phyloP scores from a whole-genome alignment of 2,888 invertebrate species.

The Augiades crinisus region DNA sequence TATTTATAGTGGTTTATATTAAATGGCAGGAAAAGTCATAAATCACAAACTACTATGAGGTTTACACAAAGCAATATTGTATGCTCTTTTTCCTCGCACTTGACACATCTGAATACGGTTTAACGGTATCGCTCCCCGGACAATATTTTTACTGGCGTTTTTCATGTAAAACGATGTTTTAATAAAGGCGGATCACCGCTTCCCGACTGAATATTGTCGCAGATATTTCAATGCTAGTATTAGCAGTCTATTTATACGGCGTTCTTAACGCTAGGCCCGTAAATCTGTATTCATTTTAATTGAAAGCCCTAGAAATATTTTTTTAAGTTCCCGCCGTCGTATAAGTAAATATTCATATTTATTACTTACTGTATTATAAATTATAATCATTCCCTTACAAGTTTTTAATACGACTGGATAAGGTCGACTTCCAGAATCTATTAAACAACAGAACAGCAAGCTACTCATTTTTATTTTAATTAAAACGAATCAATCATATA shows the following conservation, averaged over 20 bases:
- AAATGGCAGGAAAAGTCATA: conserved; percentile 9
- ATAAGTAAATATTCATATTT: too few relatives aligned
- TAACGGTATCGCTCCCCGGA: conserved; percentile 35
- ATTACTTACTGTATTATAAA: too few relatives aligned
- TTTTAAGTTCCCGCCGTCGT: too few relatives aligned
- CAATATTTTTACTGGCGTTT: conserved; percentile 59
- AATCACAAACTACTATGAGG: conserved; percentile 2
- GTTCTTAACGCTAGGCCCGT: conserved; percentile 64
- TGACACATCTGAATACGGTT: conserved; percentile 26
- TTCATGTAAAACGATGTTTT: conserved; percentile 66
- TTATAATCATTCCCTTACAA: too few relatives aligned
- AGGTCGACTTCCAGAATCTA: too few relatives aligned
- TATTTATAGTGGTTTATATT: too few relatives aligned
- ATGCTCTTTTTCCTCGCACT: conserved; percentile 21
- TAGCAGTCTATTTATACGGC: conserved; percentile 78
- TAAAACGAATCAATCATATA: too few relatives aligned
- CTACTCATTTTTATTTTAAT: too few relatives aligned
- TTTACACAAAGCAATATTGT: conserved; percentile 18
- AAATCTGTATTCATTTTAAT: conserved; percentile 75
- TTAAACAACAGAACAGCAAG: too few relatives aligned
- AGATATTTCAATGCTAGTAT: conserved; percentile 81
- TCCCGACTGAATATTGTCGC: conserved; percentile 74
- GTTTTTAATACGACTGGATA: too few relatives aligned
- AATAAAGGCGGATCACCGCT: conserved; percentile 76
- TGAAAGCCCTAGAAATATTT: too few relatives aligned